Evolutionary conservation across 2,888 invertebrate genomes (phyloP).

Genomic region (Trichopria drosophilae): DNA sequence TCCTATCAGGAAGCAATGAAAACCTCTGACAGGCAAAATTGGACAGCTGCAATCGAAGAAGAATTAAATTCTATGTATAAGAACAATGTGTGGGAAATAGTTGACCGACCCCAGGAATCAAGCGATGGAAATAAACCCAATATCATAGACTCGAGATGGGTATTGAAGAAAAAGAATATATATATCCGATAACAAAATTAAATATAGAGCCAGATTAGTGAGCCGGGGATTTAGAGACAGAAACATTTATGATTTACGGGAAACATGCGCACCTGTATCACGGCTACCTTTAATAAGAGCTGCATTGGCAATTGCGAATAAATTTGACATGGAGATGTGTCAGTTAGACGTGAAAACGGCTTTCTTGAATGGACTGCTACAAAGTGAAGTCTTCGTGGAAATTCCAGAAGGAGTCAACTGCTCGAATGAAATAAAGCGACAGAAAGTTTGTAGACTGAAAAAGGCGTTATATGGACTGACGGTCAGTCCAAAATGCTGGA

Average conservation of each 20-base stretch:
- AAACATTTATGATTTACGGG: conserved; percentile 26
- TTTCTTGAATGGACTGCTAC: conserved; percentile 34
- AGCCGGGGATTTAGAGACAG: conserved; percentile 28
- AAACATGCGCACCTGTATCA: conserved; percentile 30
- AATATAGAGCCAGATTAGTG: conserved; percentile 27
- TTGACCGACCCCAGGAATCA: conserved; percentile 9
- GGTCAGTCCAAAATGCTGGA: conserved; percentile 28
- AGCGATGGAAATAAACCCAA: conserved; percentile 4
- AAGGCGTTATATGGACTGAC: conserved; percentile 27
- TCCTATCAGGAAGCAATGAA: conserved; percentile 24
- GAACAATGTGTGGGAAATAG: conserved; percentile 24
- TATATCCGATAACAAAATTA: background rate
- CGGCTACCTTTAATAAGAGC: conserved; percentile 24
- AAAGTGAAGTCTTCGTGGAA: conserved; percentile 24
- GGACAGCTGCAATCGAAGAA: conserved; percentile 21
- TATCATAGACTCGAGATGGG: conserved; percentile 30
- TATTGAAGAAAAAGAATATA: conserved; percentile 27
- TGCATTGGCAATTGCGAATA: too few species aligned
- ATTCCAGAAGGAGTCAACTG: conserved; percentile 25
- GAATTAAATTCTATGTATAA: conserved; percentile 21
- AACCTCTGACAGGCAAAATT: conserved; percentile 24
- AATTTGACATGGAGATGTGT: too few species aligned
- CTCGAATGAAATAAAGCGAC: conserved; percentile 1
- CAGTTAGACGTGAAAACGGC: conserved; percentile 29
- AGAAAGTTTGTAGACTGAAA: conserved; percentile 28